Conservation (phyloP, 2,113 vertebrate genomes). For the Oryzias javanicus region DNA sequence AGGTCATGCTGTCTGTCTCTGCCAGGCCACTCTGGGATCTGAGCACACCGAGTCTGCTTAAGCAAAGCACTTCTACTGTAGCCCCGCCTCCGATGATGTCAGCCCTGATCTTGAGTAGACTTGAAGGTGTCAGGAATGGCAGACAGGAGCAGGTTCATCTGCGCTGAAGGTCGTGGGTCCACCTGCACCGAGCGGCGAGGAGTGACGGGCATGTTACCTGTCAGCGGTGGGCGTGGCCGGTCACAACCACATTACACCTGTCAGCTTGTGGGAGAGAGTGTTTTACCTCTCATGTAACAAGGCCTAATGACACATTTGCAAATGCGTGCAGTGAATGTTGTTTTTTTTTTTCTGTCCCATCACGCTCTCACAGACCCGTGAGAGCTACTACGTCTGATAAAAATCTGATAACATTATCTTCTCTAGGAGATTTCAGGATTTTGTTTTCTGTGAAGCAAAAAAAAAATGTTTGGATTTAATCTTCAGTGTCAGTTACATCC, state of each 20-base stretch:
- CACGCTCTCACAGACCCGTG: constrained; percentile 7
- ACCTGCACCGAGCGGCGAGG: neutral
- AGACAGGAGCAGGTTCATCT: neutral
- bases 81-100: constrained; percentile 63
- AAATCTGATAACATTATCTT: neutral
- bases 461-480: neutral
- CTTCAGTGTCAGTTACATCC: neutral
- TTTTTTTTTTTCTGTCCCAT: constrained; percentile 4
- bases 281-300: constrained; percentile 3
- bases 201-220: constrained; percentile 52
- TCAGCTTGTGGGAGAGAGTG: constrained; percentile 9
- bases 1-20: constrained; percentile 53
- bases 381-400: constrained; percentile 19
- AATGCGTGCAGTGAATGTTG: constrained; percentile 6
- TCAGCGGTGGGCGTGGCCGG: constrained; percentile 27
- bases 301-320: constrained; percentile 13
- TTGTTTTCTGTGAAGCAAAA: neutral
- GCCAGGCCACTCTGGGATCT: constrained; percentile 10
- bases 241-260: neutral
- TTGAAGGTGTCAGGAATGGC: neutral
- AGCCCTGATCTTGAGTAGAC: constrained; percentile 10
- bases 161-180: neutral
- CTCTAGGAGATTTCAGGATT: neutral
- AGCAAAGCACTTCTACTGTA: constrained; percentile 22
- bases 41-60: constrained; percentile 6